Evolutionary conservation across 2,797 vertebrate genomes (phyloP).

Genomic region (Diplodus puntazzo): DNA sequence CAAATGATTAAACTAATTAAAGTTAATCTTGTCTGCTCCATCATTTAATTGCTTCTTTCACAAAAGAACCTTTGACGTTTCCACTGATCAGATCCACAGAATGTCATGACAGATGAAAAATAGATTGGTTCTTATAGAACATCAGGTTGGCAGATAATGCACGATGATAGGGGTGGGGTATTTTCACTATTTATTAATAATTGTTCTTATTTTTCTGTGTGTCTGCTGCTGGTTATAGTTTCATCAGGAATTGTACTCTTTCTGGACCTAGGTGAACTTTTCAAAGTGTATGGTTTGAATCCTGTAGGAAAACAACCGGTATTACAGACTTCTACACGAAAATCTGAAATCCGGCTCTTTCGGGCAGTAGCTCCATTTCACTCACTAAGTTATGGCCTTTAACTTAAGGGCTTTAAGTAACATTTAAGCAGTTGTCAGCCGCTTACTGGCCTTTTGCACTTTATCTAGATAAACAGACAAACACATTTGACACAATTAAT

Average conservation of each 20-base stretch:
- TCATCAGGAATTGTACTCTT: not conserved
- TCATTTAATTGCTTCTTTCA: not conserved
- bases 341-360: not conserved
- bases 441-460: no score
- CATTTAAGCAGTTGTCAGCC: no score
- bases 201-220: not conserved
- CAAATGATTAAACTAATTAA: not conserved
- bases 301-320: not conserved
- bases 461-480: no score
- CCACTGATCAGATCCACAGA: not conserved
- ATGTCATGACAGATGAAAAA: not conserved
- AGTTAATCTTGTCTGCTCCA: not conserved
- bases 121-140: not conserved
- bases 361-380: not conserved
- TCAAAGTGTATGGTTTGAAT: not conserved
- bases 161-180: not conserved
- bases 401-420: no score
- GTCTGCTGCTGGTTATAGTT: not conserved
- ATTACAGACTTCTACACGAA: not conserved
- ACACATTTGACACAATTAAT: not conserved
- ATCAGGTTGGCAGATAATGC: not conserved
- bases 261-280: not conserved
- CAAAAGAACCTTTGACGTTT: not conserved
- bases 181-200: not conserved
- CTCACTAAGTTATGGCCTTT: not conserved